Base-by-base conservation (phyloP, 2,797 vertebrate genomes). In the Lophotriccus pileatus region DNA sequence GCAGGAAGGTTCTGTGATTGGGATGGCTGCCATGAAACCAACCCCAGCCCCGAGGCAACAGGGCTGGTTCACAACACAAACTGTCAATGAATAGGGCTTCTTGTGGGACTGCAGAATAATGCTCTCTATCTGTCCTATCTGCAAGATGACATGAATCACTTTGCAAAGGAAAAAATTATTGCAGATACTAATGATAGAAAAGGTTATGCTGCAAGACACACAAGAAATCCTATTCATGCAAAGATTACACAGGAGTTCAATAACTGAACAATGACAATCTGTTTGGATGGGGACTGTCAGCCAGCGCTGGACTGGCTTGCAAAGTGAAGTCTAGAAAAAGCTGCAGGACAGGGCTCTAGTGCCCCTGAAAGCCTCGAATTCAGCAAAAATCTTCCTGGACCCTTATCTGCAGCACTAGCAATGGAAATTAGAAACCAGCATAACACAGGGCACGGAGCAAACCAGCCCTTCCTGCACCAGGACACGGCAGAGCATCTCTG, bases 81-180 rank as follows among this genome's bases (percentile, higher is more conserved):
- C 81, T 68, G n/a, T 6, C 64, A 83, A 94, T 96, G 93, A 97
- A 96, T 68, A 84, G 84, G 4, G 18, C 56, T 90, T 87, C 93
- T 96, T 96, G 85, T 97, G 88, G 5, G 46, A 58, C 9, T 70
- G 41, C 80, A 97, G 89, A 97, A 96, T 89, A 95, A 91, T 41
- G 83, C 95, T 80, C 74, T 86, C 60, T 93, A 75, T 68, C 95
- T 68, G 74, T 59, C 85, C 90, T 72, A 77, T 95, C 90, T 83
- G 74, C 41, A 68, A 89, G 67, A 93, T 32, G 20, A 82, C 80
- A 95, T 78, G 83, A 96, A 94, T 94, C 82, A 56, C 72, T 95
- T 82, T 24, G 72, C 85, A 94, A 87, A 81, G 93, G 96, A 90
- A 96, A 94, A 96, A 97, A 94, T n/a, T 82, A 91, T 83, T 72